phyloP scores from a whole-genome alignment of 1,140 invertebrate genomes.

The Chelonus insularis region DNA sequence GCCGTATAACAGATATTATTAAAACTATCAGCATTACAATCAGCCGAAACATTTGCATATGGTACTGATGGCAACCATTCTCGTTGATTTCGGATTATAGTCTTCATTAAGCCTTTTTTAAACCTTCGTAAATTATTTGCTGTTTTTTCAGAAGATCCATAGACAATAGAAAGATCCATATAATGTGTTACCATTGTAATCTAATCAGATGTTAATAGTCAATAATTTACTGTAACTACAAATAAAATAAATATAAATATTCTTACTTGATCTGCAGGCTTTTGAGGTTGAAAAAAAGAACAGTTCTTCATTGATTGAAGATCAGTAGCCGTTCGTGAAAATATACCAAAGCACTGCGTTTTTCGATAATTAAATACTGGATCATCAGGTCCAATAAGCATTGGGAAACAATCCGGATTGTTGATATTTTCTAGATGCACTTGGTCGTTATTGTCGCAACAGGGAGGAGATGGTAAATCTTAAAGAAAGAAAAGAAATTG shows the following conservation, averaged over 20 bases:
- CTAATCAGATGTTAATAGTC: constrained; percentile 50
- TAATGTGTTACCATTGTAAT: constrained; percentile 80
- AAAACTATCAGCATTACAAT: constrained; percentile 56
- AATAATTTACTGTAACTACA: background rate
- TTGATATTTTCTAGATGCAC: constrained; percentile 56
- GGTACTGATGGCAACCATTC: constrained; percentile 71
- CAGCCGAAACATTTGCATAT: constrained; percentile 66
- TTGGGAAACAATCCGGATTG: constrained; percentile 78
- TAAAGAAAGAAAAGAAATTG: no score
- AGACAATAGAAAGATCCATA: constrained; percentile 83
- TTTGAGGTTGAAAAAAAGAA: constrained; percentile 43
- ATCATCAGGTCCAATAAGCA: constrained; percentile 81
- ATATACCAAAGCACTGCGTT: constrained; percentile 81
- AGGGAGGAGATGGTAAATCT: constrained; percentile 2
- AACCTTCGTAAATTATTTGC: constrained; percentile 68
- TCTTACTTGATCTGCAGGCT: constrained; percentile 69
- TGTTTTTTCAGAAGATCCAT: constrained; percentile 72
- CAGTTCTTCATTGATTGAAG: constrained; percentile 56
- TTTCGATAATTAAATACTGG: constrained; percentile 71
- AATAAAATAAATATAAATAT: background rate
- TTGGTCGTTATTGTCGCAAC: constrained; percentile 63
- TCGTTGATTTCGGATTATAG: constrained; percentile 65
- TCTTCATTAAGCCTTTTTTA: constrained; percentile 67
- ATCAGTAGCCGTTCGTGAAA: constrained; percentile 78
- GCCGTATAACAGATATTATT: constrained; percentile 71